A percentile compares a stretch with the other conserved stretches of the same genome.
phyloP scores from a whole-genome alignment of 2,888 invertebrate species.

The Coelinius sp. region DNA sequence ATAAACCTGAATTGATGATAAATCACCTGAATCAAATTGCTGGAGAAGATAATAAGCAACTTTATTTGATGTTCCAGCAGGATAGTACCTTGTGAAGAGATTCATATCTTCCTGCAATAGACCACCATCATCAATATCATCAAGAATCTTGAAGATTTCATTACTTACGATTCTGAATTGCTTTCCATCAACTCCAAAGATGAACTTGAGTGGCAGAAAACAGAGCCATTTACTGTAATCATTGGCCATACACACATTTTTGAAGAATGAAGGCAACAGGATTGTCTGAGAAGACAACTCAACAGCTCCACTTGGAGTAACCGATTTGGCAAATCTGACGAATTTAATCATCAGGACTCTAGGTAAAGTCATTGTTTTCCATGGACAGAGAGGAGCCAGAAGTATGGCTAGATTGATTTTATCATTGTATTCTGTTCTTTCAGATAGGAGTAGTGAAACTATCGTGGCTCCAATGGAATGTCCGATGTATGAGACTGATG shows the following conservation, averaged over 20 bases:
- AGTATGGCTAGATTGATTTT: conserved; percentile 76
- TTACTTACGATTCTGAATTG: background rate
- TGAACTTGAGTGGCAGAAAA: background rate
- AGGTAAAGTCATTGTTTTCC: conserved; percentile 33
- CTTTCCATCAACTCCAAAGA: background rate
- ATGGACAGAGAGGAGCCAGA: conserved; percentile 53
- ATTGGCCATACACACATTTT: background rate
- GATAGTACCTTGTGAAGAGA: background rate
- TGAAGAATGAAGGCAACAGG: background rate
- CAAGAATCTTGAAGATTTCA: background rate
- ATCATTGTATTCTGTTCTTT: conserved; percentile 78
- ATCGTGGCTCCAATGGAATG: conserved; percentile 92
- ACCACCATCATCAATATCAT: background rate
- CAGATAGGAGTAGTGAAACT: conserved; percentile 79
- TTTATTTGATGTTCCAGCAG: background rate
- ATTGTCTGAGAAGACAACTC: background rate
- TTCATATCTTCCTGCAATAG: background rate
- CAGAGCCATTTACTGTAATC: background rate
- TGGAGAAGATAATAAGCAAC: background rate
- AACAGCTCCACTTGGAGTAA: background rate
- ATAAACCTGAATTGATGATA: background rate
- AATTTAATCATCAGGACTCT: background rate
- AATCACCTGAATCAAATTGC: background rate
- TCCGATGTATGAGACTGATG: conserved; percentile 81
- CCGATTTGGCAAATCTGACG: background rate